A percentile compares a stretch with the other conserved stretches of the same genome.
These are phyloP conservation scores for Aldabrachelys gigantea DNA, from an alignment of 2,113 vertebrate genomes.

Conservation along the genomic window DNA sequence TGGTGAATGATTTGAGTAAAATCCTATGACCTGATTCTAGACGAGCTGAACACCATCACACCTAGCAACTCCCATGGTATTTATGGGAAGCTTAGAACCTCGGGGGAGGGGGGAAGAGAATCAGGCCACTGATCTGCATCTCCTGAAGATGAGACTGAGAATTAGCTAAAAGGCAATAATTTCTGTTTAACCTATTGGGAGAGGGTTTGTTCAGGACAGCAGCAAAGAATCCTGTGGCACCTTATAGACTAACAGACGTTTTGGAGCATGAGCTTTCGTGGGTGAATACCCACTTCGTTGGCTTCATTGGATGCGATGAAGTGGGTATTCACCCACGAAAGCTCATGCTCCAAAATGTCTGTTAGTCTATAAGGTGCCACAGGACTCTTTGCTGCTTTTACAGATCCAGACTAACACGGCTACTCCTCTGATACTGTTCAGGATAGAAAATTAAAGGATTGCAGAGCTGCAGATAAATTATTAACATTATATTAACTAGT, in stretches of 20 bases:
- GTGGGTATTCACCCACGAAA: too few relatives aligned
- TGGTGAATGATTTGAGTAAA: background rate
- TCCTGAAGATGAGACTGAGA: background rate
- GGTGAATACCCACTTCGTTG: too few relatives aligned
- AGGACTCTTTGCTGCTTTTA: too few relatives aligned
- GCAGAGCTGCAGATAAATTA: background rate
- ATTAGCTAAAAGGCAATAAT: constrained; percentile 9
- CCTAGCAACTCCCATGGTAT: background rate
- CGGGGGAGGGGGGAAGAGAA: background rate
- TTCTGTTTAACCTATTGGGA: background rate
- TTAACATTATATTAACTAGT: constrained; percentile 43
- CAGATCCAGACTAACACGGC: too few relatives aligned
- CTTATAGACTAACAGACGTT: too few relatives aligned
- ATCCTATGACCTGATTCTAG: background rate
- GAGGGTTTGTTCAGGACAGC: constrained; percentile 15
- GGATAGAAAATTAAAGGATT: constrained; percentile 22
- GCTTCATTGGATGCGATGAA: too few relatives aligned
- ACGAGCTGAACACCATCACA: background rate
- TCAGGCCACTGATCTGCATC: background rate
- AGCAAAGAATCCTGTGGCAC: too few relatives aligned
- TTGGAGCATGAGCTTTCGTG: too few relatives aligned
- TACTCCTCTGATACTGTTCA: background rate
- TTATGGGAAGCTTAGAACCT: background rate
- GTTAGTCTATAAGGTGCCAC: too few relatives aligned
- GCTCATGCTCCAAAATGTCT: too few relatives aligned